Conservation (phyloP, 35 echinoderm and acorn worm species). For the Heliocidaris erythrogramma region DNA sequence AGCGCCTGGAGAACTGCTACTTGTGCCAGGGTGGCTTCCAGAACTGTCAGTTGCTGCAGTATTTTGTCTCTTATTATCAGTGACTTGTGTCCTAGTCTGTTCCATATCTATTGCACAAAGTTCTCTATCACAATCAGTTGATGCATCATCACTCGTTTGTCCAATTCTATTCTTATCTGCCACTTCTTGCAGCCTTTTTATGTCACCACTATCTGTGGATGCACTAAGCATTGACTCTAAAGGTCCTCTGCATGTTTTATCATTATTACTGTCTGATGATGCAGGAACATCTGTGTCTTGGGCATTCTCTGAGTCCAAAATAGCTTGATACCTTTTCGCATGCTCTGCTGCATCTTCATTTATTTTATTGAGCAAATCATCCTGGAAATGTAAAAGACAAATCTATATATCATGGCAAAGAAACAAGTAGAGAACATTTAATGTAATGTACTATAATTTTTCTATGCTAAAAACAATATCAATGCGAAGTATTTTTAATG, state of each 20-base stretch:
- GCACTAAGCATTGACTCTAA: neutral
- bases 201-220: neutral
- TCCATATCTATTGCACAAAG: neutral
- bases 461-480: no score
- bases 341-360: neutral
- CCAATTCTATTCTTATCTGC: neutral
- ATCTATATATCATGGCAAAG: no score
- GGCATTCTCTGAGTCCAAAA: neutral
- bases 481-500: no score
- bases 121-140: neutral
- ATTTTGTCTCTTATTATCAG: neutral
- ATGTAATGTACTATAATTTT: no score
- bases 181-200: neutral
- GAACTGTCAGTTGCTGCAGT: neutral
- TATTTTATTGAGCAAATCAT: neutral
- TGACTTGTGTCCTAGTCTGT: neutral
- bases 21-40: neutral
- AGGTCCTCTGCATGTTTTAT: neutral
- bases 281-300: neutral
- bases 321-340: neutral
- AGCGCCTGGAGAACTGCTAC: neutral
- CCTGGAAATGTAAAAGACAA: neutral
- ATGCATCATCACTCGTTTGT: neutral
- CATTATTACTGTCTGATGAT: neutral
- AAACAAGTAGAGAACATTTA: no score